Conservation (phyloP, 2,888 invertebrate species). For the Heterodera filipjevi region DNA sequence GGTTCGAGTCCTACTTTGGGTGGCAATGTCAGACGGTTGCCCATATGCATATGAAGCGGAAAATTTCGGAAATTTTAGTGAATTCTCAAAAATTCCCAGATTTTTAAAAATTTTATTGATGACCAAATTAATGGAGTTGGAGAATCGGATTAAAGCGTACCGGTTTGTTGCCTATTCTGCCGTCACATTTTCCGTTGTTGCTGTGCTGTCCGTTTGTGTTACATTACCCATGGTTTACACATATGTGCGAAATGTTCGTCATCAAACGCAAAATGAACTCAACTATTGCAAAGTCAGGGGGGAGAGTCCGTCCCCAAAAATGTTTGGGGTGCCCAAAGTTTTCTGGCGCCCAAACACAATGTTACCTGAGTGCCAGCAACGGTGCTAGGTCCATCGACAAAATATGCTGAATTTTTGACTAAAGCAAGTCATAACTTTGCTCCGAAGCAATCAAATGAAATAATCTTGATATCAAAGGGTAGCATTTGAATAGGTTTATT, state of each 20-base stretch:
- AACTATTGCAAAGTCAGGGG: slow-evolving; percentile 58
- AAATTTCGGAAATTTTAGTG: slow-evolving; percentile 18
- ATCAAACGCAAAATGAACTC: slow-evolving; percentile 61
- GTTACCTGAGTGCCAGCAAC: no score
- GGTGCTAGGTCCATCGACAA: no score
- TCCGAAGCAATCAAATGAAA: not conserved
- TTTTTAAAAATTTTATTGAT: not conserved
- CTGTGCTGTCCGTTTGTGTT: slow-evolving; percentile 52
- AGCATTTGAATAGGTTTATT: no score
- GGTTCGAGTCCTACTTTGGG: no score
- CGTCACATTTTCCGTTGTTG: slow-evolving; percentile 53
- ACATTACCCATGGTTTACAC: slow-evolving; percentile 64
- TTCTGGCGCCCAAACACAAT: no score
- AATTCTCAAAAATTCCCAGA: slow-evolving; percentile 67
- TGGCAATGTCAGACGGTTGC: no score
- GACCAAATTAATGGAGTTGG: slow-evolving; percentile 24
- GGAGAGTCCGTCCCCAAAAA: no score
- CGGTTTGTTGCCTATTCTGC: slow-evolving; percentile 52
- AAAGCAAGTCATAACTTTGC: no score
- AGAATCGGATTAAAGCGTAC: slow-evolving; percentile 49
- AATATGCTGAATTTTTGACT: no score
- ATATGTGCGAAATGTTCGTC: slow-evolving; percentile 61
- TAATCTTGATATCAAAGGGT: no score
- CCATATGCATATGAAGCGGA: no score
- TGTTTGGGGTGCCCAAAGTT: no score